phyloP scores from a whole-genome alignment of 1,140 invertebrate genomes.

The Tetragonula clypearis region DNA sequence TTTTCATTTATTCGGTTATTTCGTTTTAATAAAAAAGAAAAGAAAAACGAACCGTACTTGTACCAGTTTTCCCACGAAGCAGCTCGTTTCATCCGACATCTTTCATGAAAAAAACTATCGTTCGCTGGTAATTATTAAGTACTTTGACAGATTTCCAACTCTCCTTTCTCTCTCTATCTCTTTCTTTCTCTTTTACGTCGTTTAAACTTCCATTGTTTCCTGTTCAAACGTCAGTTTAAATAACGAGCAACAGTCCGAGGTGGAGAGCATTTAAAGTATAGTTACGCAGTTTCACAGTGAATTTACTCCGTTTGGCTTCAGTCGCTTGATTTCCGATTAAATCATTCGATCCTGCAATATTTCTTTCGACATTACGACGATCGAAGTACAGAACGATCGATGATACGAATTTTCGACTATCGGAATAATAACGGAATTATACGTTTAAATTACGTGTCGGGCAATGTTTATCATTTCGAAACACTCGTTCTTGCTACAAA shows the following conservation, averaged over 20 bases:
- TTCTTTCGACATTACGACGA: no score
- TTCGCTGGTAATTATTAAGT: slow-evolving; percentile 9
- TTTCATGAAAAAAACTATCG: background rate
- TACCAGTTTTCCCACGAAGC: background rate
- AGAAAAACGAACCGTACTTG: background rate
- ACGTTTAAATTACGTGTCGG: no score
- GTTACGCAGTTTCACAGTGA: background rate
- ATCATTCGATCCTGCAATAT: no score
- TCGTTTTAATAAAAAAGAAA: background rate
- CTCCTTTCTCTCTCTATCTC: no score
- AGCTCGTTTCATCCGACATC: background rate
- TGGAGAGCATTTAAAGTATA: background rate
- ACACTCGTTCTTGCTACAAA: no score
- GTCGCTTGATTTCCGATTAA: no score
- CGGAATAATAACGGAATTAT: no score
- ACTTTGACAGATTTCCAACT: background rate
- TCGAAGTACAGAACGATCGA: no score
- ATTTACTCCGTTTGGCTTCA: background rate
- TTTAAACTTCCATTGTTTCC: slow-evolving; percentile 9
- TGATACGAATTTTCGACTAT: no score
- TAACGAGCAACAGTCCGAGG: background rate
- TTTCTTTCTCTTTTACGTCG: background rate
- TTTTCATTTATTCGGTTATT: background rate
- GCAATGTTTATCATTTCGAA: no score
- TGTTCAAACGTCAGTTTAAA: slow-evolving; percentile 21